These are phyloP conservation scores for Patella pellucida DNA, from an alignment of 2,888 invertebrate species.

Conservation along the genomic window DNA sequence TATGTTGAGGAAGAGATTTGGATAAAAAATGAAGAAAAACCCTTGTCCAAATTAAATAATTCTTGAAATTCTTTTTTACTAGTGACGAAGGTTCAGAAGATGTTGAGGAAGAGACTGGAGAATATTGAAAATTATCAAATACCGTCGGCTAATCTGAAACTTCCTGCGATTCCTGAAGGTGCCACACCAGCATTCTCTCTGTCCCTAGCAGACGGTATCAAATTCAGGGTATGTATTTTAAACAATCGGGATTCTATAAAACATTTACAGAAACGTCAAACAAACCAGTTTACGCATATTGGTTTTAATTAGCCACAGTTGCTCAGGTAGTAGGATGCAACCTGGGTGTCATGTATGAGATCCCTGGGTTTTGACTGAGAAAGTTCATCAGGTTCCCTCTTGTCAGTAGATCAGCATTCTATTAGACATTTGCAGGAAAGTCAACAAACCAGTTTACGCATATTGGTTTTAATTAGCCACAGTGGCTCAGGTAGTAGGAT, in stretches of 20 bases:
- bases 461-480: too few species aligned
- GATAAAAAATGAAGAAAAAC: too few species aligned
- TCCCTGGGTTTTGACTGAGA: too few species aligned
- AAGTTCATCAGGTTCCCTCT: too few species aligned
- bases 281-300: background rate
- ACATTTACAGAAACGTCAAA: background rate
- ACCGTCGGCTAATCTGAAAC: slow-evolving; percentile 58
- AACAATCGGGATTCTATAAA: background rate
- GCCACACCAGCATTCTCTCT: slow-evolving; percentile 63
- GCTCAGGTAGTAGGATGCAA: too few species aligned
- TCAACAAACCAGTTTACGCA: background rate
- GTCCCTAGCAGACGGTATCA: slow-evolving; percentile 65
- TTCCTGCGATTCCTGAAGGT: slow-evolving; percentile 66
- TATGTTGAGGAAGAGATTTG: too few species aligned
- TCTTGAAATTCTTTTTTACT: slow-evolving; percentile 19
- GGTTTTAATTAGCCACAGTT: too few species aligned
- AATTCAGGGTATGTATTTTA: slow-evolving; percentile 60
- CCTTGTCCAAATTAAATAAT: too few species aligned
- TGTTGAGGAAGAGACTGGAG: slow-evolving; percentile 62
- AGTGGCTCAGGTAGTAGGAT: too few species aligned
- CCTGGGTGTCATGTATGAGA: too few species aligned
- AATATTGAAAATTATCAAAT: slow-evolving; percentile 61
- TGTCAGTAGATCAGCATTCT: background rate
- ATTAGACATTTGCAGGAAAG: background rate
- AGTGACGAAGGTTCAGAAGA: slow-evolving; percentile 68